phyloP scores from a whole-genome alignment of 2,113 vertebrate genomes.

The Balaeniceps rex region DNA sequence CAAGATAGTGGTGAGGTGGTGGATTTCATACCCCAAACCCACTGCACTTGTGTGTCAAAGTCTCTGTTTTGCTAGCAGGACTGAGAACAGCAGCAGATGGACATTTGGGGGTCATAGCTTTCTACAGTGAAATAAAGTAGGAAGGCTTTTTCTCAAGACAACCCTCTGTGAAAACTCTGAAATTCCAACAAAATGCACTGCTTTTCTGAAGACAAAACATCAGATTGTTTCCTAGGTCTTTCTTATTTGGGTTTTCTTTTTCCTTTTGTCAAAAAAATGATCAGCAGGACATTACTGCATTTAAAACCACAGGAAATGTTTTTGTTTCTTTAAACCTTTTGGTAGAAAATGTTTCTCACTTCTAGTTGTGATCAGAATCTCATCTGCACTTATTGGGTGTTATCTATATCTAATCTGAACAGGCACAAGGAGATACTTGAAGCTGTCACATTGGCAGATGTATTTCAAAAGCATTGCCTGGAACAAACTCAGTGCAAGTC shows the following conservation, averaged over 20 bases:
- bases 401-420: neutral
- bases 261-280: neutral
- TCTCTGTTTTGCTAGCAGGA: neutral
- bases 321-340: constrained; percentile 17
- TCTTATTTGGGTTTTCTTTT: neutral
- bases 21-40: neutral
- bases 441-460: neutral
- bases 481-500: neutral
- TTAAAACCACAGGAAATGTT: neutral
- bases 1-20: neutral
- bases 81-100: neutral
- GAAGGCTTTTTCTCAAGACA: neutral
- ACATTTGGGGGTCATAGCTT: neutral
- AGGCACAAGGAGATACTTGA: neutral
- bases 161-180: neutral
- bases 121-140: neutral
- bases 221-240: neutral
- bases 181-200: neutral
- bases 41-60: neutral
- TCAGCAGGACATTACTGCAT: neutral
- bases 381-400: neutral
- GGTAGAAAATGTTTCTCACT: neutral
- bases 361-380: neutral
- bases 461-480: neutral
- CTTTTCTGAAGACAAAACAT: neutral